Conservation (phyloP, 2,888 invertebrate species). For the Mimas tiliae region DNA sequence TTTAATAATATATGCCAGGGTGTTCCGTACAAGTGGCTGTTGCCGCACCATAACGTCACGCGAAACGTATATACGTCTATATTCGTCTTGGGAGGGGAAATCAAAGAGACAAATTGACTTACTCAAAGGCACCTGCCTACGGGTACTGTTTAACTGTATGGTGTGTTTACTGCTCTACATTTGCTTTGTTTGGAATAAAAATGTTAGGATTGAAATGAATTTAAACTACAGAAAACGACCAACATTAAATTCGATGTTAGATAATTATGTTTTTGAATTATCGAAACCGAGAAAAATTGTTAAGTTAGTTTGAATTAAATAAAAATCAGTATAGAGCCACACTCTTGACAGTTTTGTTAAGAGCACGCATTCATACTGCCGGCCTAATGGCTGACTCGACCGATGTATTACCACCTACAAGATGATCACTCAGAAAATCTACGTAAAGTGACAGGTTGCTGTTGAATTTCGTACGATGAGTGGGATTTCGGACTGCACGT, state of each 20-base stretch:
- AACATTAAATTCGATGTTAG: not conserved
- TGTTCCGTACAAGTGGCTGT: conserved; percentile 23
- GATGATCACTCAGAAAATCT: no score
- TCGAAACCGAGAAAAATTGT: no score
- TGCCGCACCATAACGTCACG: conserved; percentile 9
- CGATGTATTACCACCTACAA: no score
- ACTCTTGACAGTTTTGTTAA: no score
- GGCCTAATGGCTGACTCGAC: no score
- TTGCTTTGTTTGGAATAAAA: not conserved
- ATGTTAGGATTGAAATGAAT: not conserved
- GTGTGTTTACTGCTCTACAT: conserved; percentile 12
- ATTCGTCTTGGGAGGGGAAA: conserved; percentile 15
- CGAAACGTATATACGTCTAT: conserved; percentile 14
- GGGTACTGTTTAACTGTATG: not conserved
- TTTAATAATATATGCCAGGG: conserved; percentile 46
- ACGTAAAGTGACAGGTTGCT: no score
- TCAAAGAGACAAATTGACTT: conserved; percentile 24
- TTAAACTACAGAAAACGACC: not conserved
- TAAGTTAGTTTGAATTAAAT: no score
- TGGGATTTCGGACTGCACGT: no score
- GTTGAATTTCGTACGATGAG: no score
- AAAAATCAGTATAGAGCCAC: no score
- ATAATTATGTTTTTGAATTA: no score
- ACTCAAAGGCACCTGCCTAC: conserved; percentile 16
- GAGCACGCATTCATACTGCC: no score